Evolutionary conservation across 1,140 invertebrate species (phyloP).

Genomic region (Oryctes rhinoceros): DNA sequence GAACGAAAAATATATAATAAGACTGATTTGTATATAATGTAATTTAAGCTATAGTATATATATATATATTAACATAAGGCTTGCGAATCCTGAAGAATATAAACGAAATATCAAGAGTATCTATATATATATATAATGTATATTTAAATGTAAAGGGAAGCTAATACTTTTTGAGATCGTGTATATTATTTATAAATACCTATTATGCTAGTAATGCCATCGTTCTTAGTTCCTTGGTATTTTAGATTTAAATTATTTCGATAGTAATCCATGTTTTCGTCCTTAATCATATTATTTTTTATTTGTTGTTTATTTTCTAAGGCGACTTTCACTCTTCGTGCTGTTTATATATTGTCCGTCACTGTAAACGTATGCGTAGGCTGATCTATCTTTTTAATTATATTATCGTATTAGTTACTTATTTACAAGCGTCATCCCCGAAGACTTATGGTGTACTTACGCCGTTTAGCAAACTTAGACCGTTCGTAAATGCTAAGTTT

Average conservation of each 20-base stretch:
- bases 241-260: constrained; percentile 32
- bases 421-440: not conserved
- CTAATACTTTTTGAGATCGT: constrained; percentile 19
- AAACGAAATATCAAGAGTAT: constrained; percentile 25
- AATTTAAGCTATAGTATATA: constrained; percentile 4
- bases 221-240: constrained; percentile 47
- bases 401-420: constrained; percentile 38
- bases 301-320: constrained; percentile 40
- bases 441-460: constrained; percentile 41
- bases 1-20: constrained; percentile 13
- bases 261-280: not conserved
- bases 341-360: constrained; percentile 37
- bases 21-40: constrained; percentile 27
- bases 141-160: constrained; percentile 8
- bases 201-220: constrained; percentile 24
- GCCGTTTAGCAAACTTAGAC: constrained; percentile 3
- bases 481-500: not conserved
- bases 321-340: constrained; percentile 25
- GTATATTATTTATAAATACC: constrained; percentile 33
- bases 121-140: constrained; percentile 14
- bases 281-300: constrained; percentile 42
- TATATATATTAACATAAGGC: not conserved
- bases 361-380: not conserved
- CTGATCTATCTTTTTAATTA: constrained; percentile 17
- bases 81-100: constrained; percentile 8